phyloP scores from a whole-genome alignment of 2,797 vertebrate species.

The Pseudomugil gertrudae region DNA sequence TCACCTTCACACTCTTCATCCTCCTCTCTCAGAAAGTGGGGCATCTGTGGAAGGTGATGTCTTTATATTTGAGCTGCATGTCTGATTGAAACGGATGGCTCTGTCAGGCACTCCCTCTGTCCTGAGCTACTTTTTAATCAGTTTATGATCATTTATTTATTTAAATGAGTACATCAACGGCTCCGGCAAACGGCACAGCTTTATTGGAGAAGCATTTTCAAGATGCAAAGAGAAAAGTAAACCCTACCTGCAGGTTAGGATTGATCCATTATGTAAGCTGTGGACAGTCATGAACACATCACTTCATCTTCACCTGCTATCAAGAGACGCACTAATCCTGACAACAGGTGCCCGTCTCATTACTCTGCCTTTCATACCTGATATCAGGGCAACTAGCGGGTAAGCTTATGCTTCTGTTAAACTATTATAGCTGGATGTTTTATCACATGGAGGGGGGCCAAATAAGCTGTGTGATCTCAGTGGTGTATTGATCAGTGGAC shows the following conservation, averaged over 20 bases:
- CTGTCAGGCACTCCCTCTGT: slow-evolving; percentile 60
- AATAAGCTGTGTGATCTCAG: slow-evolving; percentile 10
- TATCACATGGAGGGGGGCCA: not conserved
- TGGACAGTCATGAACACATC: slow-evolving; percentile 37
- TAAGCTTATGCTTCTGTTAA: slow-evolving; percentile 22
- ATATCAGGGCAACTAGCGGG: slow-evolving; percentile 18
- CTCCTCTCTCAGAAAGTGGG: slow-evolving; percentile 44
- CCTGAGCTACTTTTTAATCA: slow-evolving; percentile 74
- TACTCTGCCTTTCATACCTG: slow-evolving; percentile 41
- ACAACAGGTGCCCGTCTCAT: slow-evolving; percentile 55
- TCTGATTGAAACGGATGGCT: slow-evolving; percentile 71
- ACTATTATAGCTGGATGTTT: slow-evolving; percentile 8
- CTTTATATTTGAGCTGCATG: slow-evolving; percentile 55
- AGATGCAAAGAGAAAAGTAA: slow-evolving; percentile 19
- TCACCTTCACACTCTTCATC: slow-evolving; percentile 28
- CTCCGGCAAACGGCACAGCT: slow-evolving; percentile 26
- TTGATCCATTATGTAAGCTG: slow-evolving; percentile 51
- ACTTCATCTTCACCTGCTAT: slow-evolving; percentile 42
- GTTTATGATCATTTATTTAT: slow-evolving; percentile 47
- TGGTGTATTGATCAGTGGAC: slow-evolving; percentile 21
- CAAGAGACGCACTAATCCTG: slow-evolving; percentile 52
- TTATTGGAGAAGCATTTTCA: slow-evolving; percentile 33
- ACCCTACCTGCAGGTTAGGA: slow-evolving; percentile 32
- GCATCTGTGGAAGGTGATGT: slow-evolving; percentile 70
- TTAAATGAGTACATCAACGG: slow-evolving; percentile 45